Percentiles rank a stretch among this genome's conserved stretches.
phyloP scores from a whole-genome alignment of 2,888 invertebrate genomes.

The Aporophyla lueneburgensis region DNA sequence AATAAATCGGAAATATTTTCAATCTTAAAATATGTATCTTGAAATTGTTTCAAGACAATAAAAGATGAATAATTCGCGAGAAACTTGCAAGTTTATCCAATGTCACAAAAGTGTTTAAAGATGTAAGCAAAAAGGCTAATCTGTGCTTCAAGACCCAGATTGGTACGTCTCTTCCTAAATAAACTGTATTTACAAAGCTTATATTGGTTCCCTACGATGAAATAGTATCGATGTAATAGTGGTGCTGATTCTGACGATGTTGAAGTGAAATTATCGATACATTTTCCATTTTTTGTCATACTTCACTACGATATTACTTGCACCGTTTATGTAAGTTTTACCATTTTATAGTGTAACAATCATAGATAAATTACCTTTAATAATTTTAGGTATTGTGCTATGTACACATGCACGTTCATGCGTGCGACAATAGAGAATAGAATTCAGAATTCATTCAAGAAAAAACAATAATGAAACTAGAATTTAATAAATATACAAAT shows the following conservation, averaged over 20 bases:
- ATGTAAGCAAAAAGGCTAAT: conserved; percentile 15
- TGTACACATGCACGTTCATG: conserved; percentile 47
- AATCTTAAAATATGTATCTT: conserved; percentile 15
- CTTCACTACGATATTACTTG: conserved; percentile 62
- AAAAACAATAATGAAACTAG: conserved; percentile 43
- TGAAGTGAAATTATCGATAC: conserved; percentile 50
- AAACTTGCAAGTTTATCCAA: conserved; percentile 36
- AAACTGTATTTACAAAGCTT: conserved; percentile 36
- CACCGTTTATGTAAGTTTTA: conserved; percentile 63
- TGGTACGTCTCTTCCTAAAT: conserved; percentile 47
- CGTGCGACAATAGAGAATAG: conserved; percentile 45
- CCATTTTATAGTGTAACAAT: conserved; percentile 58
- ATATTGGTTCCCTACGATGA: conserved; percentile 41
- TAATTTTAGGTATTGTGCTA: conserved; percentile 51
- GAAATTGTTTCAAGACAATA: conserved; percentile 13
- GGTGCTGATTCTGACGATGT: conserved; percentile 59
- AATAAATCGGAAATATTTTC: conserved; percentile 17
- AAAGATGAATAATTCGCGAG: conserved; percentile 16
- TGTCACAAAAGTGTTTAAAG: conserved; percentile 18
- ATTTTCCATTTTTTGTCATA: conserved; percentile 60
- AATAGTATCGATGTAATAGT: conserved; percentile 51
- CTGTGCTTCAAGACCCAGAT: conserved; percentile 11
- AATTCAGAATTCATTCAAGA: conserved; percentile 34
- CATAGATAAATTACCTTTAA: conserved; percentile 50
- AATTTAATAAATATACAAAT: conserved; percentile 47